A percentile compares a stretch with the other conserved stretches of the same genome.
Conservation (phyloP, 2,797 vertebrate genomes). For the Catostomus latipinnis region DNA sequence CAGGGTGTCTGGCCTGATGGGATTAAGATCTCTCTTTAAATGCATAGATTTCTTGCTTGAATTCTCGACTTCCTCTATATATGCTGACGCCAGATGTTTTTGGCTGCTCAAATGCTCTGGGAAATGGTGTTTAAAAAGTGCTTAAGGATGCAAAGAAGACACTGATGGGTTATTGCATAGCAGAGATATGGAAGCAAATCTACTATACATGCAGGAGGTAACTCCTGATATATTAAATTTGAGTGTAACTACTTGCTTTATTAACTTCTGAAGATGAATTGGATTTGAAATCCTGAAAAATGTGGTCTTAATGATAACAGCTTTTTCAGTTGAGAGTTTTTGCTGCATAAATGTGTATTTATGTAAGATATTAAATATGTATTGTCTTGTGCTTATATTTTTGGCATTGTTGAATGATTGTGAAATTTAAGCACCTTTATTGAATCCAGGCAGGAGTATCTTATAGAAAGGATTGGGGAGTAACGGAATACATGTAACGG, state of each 20-base stretch:
- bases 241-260: slow-evolving; percentile 13
- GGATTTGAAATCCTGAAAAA: neutral
- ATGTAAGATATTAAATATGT: too few species aligned
- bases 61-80: slow-evolving; percentile 40
- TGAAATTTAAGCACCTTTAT: too few species aligned
- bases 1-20: slow-evolving; percentile 31
- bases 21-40: slow-evolving; percentile 52
- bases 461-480: too few species aligned
- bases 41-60: slow-evolving; percentile 45
- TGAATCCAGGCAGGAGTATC: too few species aligned
- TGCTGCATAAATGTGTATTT: too few species aligned
- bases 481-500: too few species aligned
- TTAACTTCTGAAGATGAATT: slow-evolving; percentile 18
- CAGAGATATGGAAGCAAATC: slow-evolving; percentile 23
- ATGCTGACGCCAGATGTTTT: slow-evolving; percentile 49
- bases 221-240: slow-evolving; percentile 2
- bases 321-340: neutral
- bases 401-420: too few species aligned
- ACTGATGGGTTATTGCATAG: slow-evolving; percentile 19
- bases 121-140: slow-evolving; percentile 48
- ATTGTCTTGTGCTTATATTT: too few species aligned
- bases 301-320: neutral
- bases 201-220: slow-evolving; percentile 26
- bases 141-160: slow-evolving; percentile 28
- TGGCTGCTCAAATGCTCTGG: slow-evolving; percentile 20